Conservation (phyloP, 2,888 invertebrate species). For the Stenolophus ochropezus region DNA sequence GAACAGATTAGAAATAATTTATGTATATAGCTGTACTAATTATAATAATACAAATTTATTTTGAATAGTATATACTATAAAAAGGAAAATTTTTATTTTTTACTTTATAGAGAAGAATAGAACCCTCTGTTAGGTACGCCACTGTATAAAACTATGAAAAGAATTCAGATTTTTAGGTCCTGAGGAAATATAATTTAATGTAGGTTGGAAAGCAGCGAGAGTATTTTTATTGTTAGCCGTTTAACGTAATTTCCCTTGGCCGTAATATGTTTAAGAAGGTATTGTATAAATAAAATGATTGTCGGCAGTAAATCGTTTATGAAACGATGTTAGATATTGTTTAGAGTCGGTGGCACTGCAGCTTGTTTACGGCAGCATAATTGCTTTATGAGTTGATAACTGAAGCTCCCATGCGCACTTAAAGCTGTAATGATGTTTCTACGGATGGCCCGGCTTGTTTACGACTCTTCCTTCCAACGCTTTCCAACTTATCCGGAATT, state of each 20-base stretch:
- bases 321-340: neutral
- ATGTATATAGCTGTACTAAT: too few relatives aligned
- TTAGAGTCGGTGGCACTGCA: slow-evolving; percentile 10
- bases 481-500: slow-evolving; percentile 49
- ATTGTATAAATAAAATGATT: neutral
- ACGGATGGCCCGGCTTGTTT: slow-evolving; percentile 40
- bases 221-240: too few relatives aligned
- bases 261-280: neutral
- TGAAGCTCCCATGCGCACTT: slow-evolving; percentile 44
- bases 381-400: slow-evolving; percentile 52
- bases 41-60: too few relatives aligned
- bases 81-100: too few relatives aligned
- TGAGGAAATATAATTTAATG: too few relatives aligned
- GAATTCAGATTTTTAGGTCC: too few relatives aligned
- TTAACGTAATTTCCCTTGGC: neutral
- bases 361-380: slow-evolving; percentile 38
- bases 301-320: neutral
- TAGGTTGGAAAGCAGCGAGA: too few relatives aligned
- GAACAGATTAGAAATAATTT: too few relatives aligned
- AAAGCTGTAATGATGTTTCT: slow-evolving; percentile 54
- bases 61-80: too few relatives aligned
- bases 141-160: too few relatives aligned
- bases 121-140: too few relatives aligned
- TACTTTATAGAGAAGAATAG: too few relatives aligned
- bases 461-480: slow-evolving; percentile 25